Evolutionary conservation across 2,797 vertebrate genomes (phyloP).

Genomic region (Eulemur mongoz): DNA sequence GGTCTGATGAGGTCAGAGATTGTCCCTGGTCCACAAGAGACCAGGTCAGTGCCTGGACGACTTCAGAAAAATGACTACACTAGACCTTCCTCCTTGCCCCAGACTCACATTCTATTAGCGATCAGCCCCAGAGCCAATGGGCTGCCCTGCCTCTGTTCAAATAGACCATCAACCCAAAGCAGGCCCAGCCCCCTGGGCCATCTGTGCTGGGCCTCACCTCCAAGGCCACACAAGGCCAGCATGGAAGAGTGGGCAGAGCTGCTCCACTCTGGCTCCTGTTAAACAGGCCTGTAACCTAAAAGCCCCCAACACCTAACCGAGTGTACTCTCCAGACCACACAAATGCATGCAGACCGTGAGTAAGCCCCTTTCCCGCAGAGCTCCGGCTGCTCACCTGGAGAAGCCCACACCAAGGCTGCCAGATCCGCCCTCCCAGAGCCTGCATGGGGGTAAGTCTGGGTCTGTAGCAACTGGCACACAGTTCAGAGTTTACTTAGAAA

Average conservation of each 20-base stretch:
- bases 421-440: neutral
- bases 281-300: neutral
- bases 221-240: neutral
- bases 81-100: neutral
- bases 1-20: neutral
- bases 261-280: neutral
- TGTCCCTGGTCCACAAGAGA: neutral
- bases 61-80: neutral
- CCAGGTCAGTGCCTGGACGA: neutral
- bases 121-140: neutral
- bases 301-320: neutral
- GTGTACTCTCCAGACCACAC: slow-evolving; percentile 32
- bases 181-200: neutral
- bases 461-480: neutral
- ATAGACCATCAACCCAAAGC: neutral
- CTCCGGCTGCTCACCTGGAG: neutral
- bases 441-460: neutral
- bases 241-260: neutral
- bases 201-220: neutral
- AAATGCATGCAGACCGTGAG: neutral
- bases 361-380: neutral
- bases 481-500: neutral
- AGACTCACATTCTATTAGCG: neutral
- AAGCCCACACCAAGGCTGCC: neutral
- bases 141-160: neutral